Conservation (phyloP, 1,140 invertebrate species). For the Macrocentrus cingulum region DNA sequence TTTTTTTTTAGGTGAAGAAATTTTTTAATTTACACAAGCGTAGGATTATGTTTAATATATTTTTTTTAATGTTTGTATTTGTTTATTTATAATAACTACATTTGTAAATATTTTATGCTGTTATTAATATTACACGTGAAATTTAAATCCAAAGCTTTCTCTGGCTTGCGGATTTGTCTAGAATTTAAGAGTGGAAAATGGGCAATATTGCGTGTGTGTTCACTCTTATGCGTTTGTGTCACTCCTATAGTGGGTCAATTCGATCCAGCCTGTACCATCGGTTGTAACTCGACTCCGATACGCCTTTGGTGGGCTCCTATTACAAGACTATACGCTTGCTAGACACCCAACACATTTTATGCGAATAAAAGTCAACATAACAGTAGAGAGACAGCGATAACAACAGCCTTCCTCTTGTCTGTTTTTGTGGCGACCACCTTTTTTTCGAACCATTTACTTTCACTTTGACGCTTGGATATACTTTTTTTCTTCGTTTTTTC, state of each 20-base stretch:
- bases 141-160: no score
- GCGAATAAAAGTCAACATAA: conserved; percentile 1
- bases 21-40: background rate
- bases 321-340: conserved; percentile 11
- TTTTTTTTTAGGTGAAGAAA: no score
- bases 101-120: no score
- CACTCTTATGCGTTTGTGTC: background rate
- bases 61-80: no score
- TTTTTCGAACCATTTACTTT: conserved; percentile 22
- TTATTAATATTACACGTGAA: no score
- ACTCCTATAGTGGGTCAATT: background rate
- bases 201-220: conserved; percentile 2
- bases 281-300: conserved; percentile 11
- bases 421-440: conserved; percentile 8
- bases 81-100: no score
- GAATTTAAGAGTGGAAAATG: background rate
- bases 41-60: no score
- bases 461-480: conserved; percentile 13
- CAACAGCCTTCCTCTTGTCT: background rate
- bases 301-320: conserved; percentile 13
- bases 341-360: no score
- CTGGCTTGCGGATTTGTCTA: background rate
- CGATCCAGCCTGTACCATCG: conserved; percentile 2
- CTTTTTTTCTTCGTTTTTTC: background rate
- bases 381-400: conserved; percentile 1